Conservation (phyloP, 2,113 vertebrate genomes). For the Ctenodactylus gundi region DNA sequence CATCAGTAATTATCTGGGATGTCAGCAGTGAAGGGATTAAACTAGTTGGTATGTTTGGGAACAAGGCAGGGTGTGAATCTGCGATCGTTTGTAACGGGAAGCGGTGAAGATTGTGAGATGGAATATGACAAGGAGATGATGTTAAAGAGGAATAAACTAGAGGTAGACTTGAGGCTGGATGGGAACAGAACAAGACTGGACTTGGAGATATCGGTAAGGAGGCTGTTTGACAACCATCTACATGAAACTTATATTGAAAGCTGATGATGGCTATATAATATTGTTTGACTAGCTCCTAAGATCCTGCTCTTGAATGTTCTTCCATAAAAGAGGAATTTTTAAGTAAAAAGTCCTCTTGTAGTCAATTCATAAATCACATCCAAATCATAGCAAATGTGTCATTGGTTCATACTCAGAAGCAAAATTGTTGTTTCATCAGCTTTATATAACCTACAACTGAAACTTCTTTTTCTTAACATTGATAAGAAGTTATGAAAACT, state of each 20-base stretch:
- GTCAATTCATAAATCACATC: background rate
- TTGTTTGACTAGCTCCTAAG: constrained; percentile 10
- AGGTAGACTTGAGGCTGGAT: background rate
- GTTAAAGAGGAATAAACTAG: background rate
- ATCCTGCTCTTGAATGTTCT: background rate
- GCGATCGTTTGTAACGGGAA: background rate
- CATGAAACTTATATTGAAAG: background rate
- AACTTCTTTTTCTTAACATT: constrained; percentile 42
- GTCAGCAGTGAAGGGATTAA: background rate
- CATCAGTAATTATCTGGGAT: background rate
- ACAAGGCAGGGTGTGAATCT: constrained; percentile 11
- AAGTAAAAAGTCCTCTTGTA: background rate
- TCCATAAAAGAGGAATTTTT: background rate
- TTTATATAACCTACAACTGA: constrained; percentile 23
- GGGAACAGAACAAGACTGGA: background rate
- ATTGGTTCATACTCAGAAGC: background rate
- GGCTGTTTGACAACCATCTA: background rate
- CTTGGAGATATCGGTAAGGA: background rate
- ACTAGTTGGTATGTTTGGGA: background rate
- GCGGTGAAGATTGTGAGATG: background rate
- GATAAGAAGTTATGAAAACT: constrained; percentile 44
- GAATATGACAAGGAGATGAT: background rate
- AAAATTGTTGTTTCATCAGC: constrained; percentile 30
- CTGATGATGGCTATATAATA: background rate
- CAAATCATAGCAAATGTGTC: constrained; percentile 19